Evolutionary conservation across 2,113 vertebrate genomes (phyloP).

Genomic region (Sula dactylatra): DNA sequence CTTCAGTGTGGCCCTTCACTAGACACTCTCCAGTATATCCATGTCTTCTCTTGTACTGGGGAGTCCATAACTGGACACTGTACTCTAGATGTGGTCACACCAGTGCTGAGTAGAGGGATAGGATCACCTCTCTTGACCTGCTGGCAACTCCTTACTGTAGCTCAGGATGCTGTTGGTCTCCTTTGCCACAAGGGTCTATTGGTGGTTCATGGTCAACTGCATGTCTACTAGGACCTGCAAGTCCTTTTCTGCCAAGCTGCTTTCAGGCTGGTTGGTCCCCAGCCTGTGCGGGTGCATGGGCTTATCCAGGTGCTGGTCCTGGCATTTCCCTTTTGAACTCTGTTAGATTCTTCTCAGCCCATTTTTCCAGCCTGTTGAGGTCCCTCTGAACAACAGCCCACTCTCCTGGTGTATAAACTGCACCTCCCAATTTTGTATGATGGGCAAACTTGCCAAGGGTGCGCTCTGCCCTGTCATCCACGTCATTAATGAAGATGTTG

Average conservation of each 20-base stretch:
- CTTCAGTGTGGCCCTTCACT: neutral
- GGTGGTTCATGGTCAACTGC: neutral
- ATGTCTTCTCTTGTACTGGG: neutral
- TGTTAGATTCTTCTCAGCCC: neutral
- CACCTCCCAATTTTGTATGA: neutral
- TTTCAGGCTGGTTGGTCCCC: neutral
- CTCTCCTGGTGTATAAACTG: neutral
- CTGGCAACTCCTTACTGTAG: neutral
- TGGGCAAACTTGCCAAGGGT: neutral
- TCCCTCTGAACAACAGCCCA: neutral
- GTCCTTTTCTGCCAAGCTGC: neutral
- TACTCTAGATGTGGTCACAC: neutral
- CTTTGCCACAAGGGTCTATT: neutral
- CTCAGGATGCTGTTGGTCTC: neutral
- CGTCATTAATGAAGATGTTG: neutral
- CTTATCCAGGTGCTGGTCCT: neutral
- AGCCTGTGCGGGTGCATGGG: fast-evolving
- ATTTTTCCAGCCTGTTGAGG: neutral
- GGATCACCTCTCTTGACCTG: neutral
- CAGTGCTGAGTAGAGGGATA: neutral
- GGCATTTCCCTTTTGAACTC: neutral
- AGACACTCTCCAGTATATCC: neutral
- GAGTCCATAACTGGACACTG: neutral
- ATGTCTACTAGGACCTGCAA: neutral
- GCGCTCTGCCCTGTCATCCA: neutral